These are phyloP conservation scores for Platyura marginata DNA, from an alignment of 1,140 invertebrate genomes.

Conservation along the genomic window DNA sequence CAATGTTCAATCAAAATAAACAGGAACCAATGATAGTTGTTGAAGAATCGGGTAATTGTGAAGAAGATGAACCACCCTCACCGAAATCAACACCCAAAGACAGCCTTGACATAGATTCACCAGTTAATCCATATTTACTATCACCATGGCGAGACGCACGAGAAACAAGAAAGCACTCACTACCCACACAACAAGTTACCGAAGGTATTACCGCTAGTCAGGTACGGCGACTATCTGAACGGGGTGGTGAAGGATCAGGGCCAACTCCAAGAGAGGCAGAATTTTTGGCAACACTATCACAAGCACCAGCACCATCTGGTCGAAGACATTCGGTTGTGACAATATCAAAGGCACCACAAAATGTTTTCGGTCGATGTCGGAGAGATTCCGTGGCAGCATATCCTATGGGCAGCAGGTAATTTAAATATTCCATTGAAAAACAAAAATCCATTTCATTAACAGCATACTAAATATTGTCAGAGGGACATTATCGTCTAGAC, in stretches of 20 bases:
- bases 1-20: conserved; percentile 26
- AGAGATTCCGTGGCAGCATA: conserved; percentile 55
- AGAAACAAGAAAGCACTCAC: conserved; percentile 54
- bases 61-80: neutral
- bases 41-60: conserved; percentile 10
- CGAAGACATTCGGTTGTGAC: conserved; percentile 67
- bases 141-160: conserved; percentile 49
- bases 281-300: conserved; percentile 54
- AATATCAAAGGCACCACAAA: conserved; percentile 55
- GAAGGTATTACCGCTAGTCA: conserved; percentile 68
- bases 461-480: too few relatives aligned
- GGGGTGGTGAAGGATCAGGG: conserved; percentile 46
- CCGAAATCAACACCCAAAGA: neutral
- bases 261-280: conserved; percentile 49
- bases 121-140: conserved; percentile 56
- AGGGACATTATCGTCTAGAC: conserved; percentile 14
- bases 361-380: conserved; percentile 51
- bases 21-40: conserved; percentile 61
- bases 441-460: too few relatives aligned
- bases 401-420: neutral
- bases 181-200: conserved; percentile 61
- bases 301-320: conserved; percentile 50
- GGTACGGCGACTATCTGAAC: conserved; percentile 56
- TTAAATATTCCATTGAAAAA: too few relatives aligned
- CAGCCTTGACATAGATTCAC: conserved; percentile 43